phyloP scores from a whole-genome alignment of 2,113 vertebrate genomes.

The Phasianus colchicus region DNA sequence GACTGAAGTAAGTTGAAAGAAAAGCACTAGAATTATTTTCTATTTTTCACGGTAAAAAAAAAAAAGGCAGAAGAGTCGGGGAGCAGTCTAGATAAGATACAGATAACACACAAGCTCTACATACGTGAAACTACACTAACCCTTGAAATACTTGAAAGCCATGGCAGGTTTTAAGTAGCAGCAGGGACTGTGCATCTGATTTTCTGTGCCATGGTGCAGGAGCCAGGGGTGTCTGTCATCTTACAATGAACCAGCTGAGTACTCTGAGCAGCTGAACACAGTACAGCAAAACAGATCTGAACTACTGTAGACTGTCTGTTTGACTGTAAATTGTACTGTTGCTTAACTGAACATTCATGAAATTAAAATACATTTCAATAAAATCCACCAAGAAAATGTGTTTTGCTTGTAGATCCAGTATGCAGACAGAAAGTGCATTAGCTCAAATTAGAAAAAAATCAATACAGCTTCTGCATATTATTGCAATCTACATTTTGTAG shows the following conservation, averaged over 20 bases:
- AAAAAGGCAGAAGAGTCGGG: not conserved
- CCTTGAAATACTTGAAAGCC: not conserved
- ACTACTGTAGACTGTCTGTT: not conserved
- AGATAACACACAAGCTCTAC: not conserved
- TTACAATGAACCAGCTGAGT: not conserved
- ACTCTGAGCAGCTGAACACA: not conserved
- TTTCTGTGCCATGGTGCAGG: not conserved
- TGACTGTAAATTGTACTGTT: not conserved
- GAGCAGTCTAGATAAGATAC: not conserved
- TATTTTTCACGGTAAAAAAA: not conserved
- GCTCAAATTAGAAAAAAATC: not conserved
- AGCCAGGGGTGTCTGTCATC: not conserved
- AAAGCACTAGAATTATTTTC: not conserved
- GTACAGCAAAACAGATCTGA: slow-evolving; percentile 2
- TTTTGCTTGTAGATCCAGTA: not conserved
- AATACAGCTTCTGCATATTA: not conserved
- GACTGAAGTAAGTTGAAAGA: not conserved
- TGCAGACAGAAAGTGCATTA: not conserved
- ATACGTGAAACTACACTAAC: not conserved
- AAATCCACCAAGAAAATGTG: not conserved
- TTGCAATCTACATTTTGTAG: not conserved
- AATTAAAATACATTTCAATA: not conserved
- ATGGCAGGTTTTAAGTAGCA: not conserved
- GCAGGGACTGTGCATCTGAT: not conserved
- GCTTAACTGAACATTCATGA: not conserved